phyloP scores from a whole-genome alignment of 2,113 vertebrate genomes.

The Forbesichthys agassizii region DNA sequence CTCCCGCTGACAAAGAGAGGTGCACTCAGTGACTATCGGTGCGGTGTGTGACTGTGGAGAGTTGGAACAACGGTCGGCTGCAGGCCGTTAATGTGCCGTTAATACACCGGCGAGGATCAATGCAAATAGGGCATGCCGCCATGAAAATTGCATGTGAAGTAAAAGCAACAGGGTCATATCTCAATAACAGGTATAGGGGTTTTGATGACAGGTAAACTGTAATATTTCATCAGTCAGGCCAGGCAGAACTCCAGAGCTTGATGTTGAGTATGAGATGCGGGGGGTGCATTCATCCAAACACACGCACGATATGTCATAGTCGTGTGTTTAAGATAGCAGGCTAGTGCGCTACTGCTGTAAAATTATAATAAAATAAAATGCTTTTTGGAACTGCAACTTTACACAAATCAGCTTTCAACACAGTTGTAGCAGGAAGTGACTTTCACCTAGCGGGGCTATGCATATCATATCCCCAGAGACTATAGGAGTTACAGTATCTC shows the following conservation, averaged over 20 bases:
- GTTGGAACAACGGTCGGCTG: too few species aligned
- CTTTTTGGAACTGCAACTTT: conserved; percentile 27
- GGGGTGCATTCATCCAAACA: background rate
- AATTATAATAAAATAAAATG: conserved; percentile 37
- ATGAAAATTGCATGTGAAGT: background rate
- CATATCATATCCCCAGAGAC: conserved; percentile 26
- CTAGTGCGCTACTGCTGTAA: background rate
- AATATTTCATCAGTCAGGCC: conserved; percentile 18
- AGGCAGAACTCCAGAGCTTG: conserved; percentile 21
- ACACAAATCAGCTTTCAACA: conserved; percentile 33
- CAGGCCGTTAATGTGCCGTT: too few species aligned
- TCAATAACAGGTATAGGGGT: conserved; percentile 6
- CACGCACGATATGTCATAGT: conserved; percentile 24
- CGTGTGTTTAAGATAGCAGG: background rate
- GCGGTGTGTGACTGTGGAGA: too few species aligned
- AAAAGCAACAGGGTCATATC: conserved; percentile 8
- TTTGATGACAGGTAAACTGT: conserved; percentile 13
- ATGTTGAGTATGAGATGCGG: background rate
- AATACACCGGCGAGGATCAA: too few species aligned
- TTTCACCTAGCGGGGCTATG: conserved; percentile 56
- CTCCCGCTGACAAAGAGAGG: too few species aligned
- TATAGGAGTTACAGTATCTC: too few species aligned
- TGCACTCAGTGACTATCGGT: too few species aligned
- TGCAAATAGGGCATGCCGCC: too few species aligned
- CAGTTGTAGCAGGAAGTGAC: conserved; percentile 36